These are phyloP conservation scores for Trinectes maculatus DNA, from an alignment of 2,113 vertebrate species.

Conservation along the genomic window DNA sequence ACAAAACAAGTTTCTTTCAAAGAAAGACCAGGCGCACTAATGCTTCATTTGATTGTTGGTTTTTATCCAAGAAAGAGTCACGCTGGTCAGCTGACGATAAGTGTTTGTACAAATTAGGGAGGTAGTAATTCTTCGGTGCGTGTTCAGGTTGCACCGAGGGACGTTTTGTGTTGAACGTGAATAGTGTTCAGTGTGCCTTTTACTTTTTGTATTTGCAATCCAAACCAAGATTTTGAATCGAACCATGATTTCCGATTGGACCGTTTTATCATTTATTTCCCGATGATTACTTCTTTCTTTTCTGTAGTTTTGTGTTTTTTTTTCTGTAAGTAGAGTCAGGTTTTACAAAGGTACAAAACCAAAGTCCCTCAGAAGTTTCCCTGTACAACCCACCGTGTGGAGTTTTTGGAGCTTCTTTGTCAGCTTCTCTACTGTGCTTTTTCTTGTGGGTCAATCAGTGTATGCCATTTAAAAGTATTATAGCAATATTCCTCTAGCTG, in stretches of 20 bases:
- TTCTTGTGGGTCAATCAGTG: slow-evolving; percentile 76
- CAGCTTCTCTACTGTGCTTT: slow-evolving; percentile 69
- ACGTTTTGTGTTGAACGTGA: slow-evolving; percentile 84
- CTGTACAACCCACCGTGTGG: slow-evolving; percentile 89
- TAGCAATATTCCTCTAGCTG: slow-evolving; percentile 93
- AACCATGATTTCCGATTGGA: slow-evolving; percentile 47
- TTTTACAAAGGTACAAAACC: slow-evolving; percentile 89
- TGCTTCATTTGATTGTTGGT: slow-evolving; percentile 60
- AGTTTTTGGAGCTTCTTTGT: slow-evolving; percentile 75
- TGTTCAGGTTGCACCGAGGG: slow-evolving; percentile 58
- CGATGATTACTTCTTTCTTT: slow-evolving; percentile 52
- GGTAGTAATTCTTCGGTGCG: slow-evolving; percentile 81
- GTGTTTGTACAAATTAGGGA: slow-evolving; percentile 86
- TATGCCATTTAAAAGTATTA: slow-evolving; percentile 89
- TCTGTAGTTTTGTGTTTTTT: slow-evolving; percentile 61
- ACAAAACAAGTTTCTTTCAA: slow-evolving; percentile 62
- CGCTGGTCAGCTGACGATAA: slow-evolving; percentile 33
- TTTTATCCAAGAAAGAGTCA: slow-evolving; percentile 51
- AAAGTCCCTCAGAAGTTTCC: slow-evolving; percentile 91
- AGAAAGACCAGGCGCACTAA: slow-evolving; percentile 64
- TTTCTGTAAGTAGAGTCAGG: slow-evolving; percentile 81
- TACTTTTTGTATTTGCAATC: slow-evolving; percentile 70
- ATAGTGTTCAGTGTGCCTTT: slow-evolving; percentile 92
- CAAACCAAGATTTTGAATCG: slow-evolving; percentile 67
- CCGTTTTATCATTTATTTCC: slow-evolving; percentile 65